Evolutionary conservation across 2,888 invertebrate species (phyloP), one percentile per base, ranked within the genome.

Genomic region (Clitarchus hookeri): DNA sequence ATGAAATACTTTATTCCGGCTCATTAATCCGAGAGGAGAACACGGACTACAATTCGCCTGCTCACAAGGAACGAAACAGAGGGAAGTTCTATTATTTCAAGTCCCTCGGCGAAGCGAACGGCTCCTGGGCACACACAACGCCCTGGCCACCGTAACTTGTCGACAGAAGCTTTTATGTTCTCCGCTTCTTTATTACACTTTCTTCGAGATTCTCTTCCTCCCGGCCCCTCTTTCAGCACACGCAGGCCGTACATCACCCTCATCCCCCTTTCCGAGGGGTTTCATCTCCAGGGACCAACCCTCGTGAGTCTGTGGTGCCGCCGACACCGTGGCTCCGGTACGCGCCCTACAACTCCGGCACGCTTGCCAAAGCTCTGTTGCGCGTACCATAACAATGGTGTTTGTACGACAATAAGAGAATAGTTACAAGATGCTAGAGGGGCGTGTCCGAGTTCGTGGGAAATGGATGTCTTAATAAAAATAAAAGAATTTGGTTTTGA

Each of bases 141-240:
- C 65, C 65, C 23, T 23, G 65, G 23, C 12, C 19, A n/a, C n/a
- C 65, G n/a, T 65, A n/a, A 65, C 65, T 65, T 65, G 19, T 8
- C 65, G 23, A 65, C 65, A 11, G 65, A 65, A 65, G 65, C 65
- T 65, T 65, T 65, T 65, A 65, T 65, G 65, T 65, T 23, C 65
- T 65, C 65, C 65, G 8, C 65, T 65, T 65, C 65, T 65, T 65
- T 65, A 65, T 65, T 65, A 65, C 65, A 65, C 65, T 65, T 65
- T 65, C 65, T 65, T 65, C 65, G 65, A 65, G 65, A 65, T 65
- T 65, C 65, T 65, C 65, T 65, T 65, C 65, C 65, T 65, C 65
- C n/a, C n/a, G 65, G 65, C 65, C 16, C 65, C n/a, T 65, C 65
- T 65, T 65, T 23, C 65, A 11, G 65, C n/a, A 23, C 65, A 65